These are phyloP conservation scores for Metopia argyrocephala DNA, from an alignment of 2,888 invertebrate genomes.

Conservation along the genomic window DNA sequence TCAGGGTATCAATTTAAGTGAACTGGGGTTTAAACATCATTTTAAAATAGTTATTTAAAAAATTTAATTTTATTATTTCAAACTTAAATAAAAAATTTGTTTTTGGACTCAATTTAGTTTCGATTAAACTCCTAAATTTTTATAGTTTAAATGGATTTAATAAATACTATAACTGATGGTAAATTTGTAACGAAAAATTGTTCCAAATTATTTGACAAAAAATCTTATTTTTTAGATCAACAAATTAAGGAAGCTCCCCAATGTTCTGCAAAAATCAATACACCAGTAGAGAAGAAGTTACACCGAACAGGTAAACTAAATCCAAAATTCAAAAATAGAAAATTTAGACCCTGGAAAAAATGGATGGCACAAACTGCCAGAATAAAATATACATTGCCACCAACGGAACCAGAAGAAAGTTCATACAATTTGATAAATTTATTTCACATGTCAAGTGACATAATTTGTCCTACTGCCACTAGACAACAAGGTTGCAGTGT, in stretches of 20 bases:
- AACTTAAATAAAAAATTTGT: neutral
- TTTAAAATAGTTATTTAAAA: neutral
- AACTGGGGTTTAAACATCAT: neutral
- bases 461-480: neutral
- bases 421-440: neutral
- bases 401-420: neutral
- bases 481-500: neutral
- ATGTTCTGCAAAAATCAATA: neutral
- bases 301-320: neutral
- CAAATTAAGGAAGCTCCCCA: neutral
- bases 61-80: too few relatives aligned
- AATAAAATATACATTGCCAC: neutral
- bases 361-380: neutral
- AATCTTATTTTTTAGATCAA: neutral
- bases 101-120: neutral
- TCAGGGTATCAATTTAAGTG: neutral
- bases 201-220: neutral
- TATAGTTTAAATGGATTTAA: neutral
- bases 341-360: neutral
- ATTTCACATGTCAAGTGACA: neutral
- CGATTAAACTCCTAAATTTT: neutral
- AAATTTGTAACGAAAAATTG: neutral
- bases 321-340: neutral
- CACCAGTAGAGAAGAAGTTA: neutral
- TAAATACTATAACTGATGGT: neutral